A percentile compares a stretch with the other conserved stretches of the same genome.
phyloP scores from a whole-genome alignment of 2,797 vertebrate genomes.

The Botia almorhae region DNA sequence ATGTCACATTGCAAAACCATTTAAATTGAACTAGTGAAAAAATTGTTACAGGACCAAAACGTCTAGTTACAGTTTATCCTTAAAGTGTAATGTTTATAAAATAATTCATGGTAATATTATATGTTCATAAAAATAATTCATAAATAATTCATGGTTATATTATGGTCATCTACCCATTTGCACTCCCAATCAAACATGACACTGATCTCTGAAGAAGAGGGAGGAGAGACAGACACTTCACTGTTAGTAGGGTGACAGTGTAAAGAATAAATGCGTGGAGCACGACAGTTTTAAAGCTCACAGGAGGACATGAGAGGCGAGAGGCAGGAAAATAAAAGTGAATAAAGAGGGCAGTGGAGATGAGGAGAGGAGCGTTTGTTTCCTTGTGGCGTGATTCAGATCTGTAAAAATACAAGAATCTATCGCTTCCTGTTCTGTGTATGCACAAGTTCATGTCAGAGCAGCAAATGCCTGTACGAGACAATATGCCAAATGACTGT shows the following conservation, averaged over 20 bases:
- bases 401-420: slow-evolving; percentile 45
- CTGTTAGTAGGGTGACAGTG: slow-evolving; percentile 7
- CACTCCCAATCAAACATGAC: no score
- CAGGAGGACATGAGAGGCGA: slow-evolving; percentile 19
- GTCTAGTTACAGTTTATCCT: no score
- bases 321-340: slow-evolving; percentile 1
- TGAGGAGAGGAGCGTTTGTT: slow-evolving; percentile 39
- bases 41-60: no score
- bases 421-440: slow-evolving; percentile 64
- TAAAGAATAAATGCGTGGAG: background rate
- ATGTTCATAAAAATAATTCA: no score
- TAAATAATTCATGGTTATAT: no score
- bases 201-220: no score
- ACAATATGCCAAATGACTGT: slow-evolving; percentile 67
- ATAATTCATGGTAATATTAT: no score
- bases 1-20: no score
- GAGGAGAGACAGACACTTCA: background rate
- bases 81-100: no score
- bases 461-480: slow-evolving; percentile 67
- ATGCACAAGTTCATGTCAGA: slow-evolving; percentile 59
- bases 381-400: slow-evolving; percentile 29
- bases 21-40: no score
- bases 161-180: no score
- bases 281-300: slow-evolving; percentile 5
- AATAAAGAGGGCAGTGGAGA: slow-evolving; percentile 20